Evolutionary conservation across 2,113 vertebrate species (phyloP), one percentile per base, ranked within the genome.

Genomic region (Dunckerocampus dactyliophorus): DNA sequence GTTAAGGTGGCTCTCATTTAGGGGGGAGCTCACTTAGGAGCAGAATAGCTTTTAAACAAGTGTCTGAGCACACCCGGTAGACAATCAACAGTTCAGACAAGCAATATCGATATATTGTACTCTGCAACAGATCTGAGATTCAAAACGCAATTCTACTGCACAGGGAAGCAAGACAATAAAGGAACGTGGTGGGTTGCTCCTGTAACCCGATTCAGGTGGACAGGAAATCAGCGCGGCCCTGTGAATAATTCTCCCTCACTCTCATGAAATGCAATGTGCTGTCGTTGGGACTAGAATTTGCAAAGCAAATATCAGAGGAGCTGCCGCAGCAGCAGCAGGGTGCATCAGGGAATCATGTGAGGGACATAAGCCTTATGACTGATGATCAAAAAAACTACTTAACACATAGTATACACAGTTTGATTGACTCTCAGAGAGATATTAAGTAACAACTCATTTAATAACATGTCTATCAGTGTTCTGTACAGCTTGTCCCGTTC

Each of bases 291-390:
- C 59, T 1, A n/a, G 39, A 63, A 85, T 86, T 83, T 83, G 76
- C 83, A 83, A 77, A 80, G 65, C 82, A 87, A 85, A 82, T 84
- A 17, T 62, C 47, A 57, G 55, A 75, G 63, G 47, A 42, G 62
- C 53, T 66, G 61, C 39, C 9, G 39, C 39, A 42, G 67, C 56
- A 77, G 72, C 75, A 75, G 70, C 58, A 61, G 59, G n/a, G n/a
- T 60, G 69, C 2, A 48, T 64, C 19, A 3, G 7, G 42, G 11
- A 55, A 34, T 39, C n/a, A 31, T 37, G 19, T 20, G 54, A 43
- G 34, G 31, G 28, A 12, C 39, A 19, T 10, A 11, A n/a, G 13
- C 34, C 28, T n/a, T 10, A 21, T 56, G 37, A 56, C 13, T 21
- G 54, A 56, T 21, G 12, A 21, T 5, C 12, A 56, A 42, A 56